Evolutionary conservation across 2,797 vertebrate genomes (phyloP).

Genomic region (Lepus oiostolus): DNA sequence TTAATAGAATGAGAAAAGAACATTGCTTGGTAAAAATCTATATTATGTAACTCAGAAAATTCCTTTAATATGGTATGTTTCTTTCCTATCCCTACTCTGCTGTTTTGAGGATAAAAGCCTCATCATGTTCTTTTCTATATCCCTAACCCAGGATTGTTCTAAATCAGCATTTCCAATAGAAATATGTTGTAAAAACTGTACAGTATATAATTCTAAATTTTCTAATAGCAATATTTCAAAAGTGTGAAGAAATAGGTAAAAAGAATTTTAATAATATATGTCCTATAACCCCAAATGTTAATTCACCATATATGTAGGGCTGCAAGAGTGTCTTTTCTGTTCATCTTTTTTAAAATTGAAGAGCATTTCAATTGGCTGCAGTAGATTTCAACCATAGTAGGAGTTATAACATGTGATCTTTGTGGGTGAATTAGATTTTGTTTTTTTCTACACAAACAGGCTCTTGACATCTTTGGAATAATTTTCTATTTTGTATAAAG

Average conservation of each 20-base stretch:
- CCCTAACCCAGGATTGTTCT: neutral
- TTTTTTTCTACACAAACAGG: neutral
- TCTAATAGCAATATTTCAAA: conserved; percentile 21
- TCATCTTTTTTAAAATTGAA: conserved; percentile 43
- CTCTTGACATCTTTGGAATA: conserved; percentile 19
- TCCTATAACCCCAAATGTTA: conserved; percentile 42
- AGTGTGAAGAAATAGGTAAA: neutral
- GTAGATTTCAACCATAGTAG: neutral
- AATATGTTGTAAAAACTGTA: neutral
- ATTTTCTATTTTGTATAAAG: neutral
- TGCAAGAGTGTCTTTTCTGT: neutral
- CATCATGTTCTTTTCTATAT: conserved; percentile 2
- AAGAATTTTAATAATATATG: conserved; percentile 41
- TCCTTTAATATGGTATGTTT: conserved; percentile 15
- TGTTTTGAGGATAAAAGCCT: neutral
- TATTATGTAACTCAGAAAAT: conserved; percentile 19
- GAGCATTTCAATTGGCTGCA: conserved; percentile 5
- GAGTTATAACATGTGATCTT: conserved; percentile 62
- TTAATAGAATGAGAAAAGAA: conserved; percentile 17
- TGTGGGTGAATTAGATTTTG: conserved; percentile 60
- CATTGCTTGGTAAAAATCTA: neutral
- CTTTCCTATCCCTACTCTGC: neutral
- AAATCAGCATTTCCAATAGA: neutral
- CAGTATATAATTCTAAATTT: conserved; percentile 24
- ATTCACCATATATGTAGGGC: neutral